Percentiles rank a stretch among this genome's conserved stretches.
These are phyloP conservation scores for Galeruca laticollis DNA, from an alignment of 2,888 invertebrate genomes.

Conservation along the genomic window DNA sequence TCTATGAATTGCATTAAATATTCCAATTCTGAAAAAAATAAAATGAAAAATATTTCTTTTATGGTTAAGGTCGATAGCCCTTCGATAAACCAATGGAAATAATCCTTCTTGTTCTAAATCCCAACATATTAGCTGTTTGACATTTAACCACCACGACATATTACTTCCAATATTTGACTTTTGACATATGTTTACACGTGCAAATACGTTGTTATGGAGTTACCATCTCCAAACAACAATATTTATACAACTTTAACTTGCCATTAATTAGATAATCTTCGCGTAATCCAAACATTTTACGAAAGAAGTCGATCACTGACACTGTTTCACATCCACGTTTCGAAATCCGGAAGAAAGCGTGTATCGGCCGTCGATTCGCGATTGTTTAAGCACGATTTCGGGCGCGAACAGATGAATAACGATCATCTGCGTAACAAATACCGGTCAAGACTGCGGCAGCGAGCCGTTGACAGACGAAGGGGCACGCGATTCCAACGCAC, in stretches of 20 bases:
- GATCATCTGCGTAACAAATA: slow-evolving; percentile 56
- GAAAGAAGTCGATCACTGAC: neutral
- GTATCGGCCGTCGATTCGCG: slow-evolving; percentile 38
- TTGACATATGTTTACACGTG: neutral
- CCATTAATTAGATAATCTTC: neutral
- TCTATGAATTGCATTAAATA: too few relatives aligned
- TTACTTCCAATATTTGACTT: slow-evolving; percentile 1
- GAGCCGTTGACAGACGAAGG: slow-evolving; percentile 54
- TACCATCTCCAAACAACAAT: neutral
- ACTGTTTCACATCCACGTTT: slow-evolving; percentile 14
- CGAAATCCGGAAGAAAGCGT: slow-evolving; percentile 26
- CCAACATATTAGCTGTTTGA: neutral
- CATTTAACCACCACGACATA: neutral
- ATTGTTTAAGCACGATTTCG: slow-evolving; percentile 55
- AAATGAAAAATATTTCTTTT: too few relatives aligned
- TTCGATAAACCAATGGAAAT: too few relatives aligned
- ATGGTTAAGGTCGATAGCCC: too few relatives aligned
- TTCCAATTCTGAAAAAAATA: too few relatives aligned
- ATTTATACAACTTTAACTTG: neutral
- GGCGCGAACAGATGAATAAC: slow-evolving; percentile 54
- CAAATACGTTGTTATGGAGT: neutral
- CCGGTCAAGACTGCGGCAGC: slow-evolving; percentile 59
- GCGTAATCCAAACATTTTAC: slow-evolving; percentile 14
- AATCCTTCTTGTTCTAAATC: neutral
- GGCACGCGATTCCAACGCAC: slow-evolving; percentile 42